A percentile compares a stretch with the other conserved stretches of the same genome.
phyloP scores from a whole-genome alignment of 2,113 vertebrate species.

The Leucosticte australis region DNA sequence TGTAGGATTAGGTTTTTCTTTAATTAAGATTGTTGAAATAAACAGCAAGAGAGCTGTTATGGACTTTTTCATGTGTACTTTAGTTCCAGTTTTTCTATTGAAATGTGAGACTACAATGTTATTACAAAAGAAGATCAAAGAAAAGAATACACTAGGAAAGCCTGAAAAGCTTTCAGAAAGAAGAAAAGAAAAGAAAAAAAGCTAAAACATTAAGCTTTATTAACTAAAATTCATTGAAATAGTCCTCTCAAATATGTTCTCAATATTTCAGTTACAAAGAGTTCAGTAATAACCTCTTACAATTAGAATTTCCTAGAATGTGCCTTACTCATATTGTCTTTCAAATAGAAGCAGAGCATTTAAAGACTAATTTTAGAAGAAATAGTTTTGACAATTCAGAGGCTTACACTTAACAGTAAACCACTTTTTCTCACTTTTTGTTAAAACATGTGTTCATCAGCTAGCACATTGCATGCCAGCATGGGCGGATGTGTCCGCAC shows the following conservation, averaged over 20 bases:
- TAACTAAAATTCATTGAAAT: slow-evolving; percentile 39
- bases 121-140: slow-evolving; percentile 61
- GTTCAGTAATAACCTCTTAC: slow-evolving; percentile 3
- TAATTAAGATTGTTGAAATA: slow-evolving; percentile 67
- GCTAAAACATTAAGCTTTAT: not conserved
- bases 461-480: not conserved
- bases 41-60: slow-evolving; percentile 38
- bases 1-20: slow-evolving; percentile 62
- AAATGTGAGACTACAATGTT: slow-evolving; percentile 56
- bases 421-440: not conserved
- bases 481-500: not conserved
- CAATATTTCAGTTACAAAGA: slow-evolving; percentile 30
- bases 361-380: not conserved
- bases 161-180: slow-evolving; percentile 1
- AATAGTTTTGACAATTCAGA: not conserved
- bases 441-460: not conserved
- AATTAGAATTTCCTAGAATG: slow-evolving; percentile 2
- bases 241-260: slow-evolving; percentile 23
- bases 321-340: not conserved
- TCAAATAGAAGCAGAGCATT: not conserved
- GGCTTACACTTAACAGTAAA: not conserved
- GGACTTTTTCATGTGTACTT: slow-evolving; percentile 59
- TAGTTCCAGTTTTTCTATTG: slow-evolving; percentile 65
- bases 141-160: slow-evolving; percentile 18
- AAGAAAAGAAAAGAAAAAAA: not conserved